A percentile compares a stretch with the other conserved stretches of the same genome.
Conservation (phyloP, 2,113 vertebrate genomes). For the Sorex fumeus region DNA sequence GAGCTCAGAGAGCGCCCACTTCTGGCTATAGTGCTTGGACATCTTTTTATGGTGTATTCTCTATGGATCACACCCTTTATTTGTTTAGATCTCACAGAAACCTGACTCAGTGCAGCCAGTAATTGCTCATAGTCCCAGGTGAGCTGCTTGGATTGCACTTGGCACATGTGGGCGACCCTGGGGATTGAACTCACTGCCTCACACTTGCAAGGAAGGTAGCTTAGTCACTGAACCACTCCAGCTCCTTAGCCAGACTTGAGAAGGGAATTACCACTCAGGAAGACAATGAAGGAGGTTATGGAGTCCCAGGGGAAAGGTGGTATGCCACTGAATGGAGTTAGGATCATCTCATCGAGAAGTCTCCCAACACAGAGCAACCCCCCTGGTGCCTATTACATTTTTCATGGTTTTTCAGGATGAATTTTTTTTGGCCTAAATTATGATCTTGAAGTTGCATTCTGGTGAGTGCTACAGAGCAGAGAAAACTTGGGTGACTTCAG, state of each 20-base stretch:
- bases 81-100: too few relatives aligned
- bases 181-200: too few relatives aligned
- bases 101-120: too few relatives aligned
- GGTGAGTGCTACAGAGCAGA: neutral
- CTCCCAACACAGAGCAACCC: constrained; percentile 12
- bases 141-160: too few relatives aligned
- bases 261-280: neutral
- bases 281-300: neutral
- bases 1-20: too few relatives aligned
- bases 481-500: neutral
- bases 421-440: constrained; percentile 37
- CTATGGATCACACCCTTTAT: too few relatives aligned
- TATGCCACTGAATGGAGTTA: neutral
- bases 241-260: neutral
- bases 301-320: neutral
- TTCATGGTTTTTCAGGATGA: neutral
- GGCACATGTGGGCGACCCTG: too few relatives aligned
- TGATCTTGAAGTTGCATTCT: constrained; percentile 28
- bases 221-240: too few relatives aligned
- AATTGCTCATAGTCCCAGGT: too few relatives aligned
- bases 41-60: too few relatives aligned
- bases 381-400: constrained; percentile 1
- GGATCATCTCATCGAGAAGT: neutral
- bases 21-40: too few relatives aligned
- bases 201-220: too few relatives aligned